Conservation (phyloP, 2,888 invertebrate genomes). For the Cephus rjabovi region DNA sequence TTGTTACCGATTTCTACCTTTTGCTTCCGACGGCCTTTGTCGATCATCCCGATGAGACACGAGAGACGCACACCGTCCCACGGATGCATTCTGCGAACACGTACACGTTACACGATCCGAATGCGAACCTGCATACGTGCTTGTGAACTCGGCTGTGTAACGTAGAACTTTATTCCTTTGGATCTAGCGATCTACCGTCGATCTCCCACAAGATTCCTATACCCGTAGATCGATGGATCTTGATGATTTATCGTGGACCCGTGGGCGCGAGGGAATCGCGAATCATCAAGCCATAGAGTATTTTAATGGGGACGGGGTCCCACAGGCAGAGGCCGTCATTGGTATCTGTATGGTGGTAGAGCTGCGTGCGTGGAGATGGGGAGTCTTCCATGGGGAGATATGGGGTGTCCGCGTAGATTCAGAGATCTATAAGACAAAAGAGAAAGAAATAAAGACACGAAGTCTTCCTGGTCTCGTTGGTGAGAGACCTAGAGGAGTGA, state of each 20-base stretch:
- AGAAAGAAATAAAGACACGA: slow-evolving; percentile 49
- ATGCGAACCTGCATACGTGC: not conserved
- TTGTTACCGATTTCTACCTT: slow-evolving; percentile 45
- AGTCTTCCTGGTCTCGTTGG: slow-evolving; percentile 27
- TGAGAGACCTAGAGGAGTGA: slow-evolving; percentile 13
- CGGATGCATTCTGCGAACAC: not conserved
- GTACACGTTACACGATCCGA: not conserved
- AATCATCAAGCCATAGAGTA: slow-evolving; percentile 34
- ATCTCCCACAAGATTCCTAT: not conserved
- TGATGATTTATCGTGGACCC: not conserved
- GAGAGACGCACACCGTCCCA: not conserved
- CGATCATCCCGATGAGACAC: not conserved
- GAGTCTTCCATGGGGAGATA: slow-evolving; percentile 1
- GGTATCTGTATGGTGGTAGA: not conserved
- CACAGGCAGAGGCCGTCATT: not conserved
- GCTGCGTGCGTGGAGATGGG: not conserved
- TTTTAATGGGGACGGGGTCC: slow-evolving; percentile 28
- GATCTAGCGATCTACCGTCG: not conserved
- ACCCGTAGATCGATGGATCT: not conserved
- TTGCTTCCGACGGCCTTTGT: not conserved
- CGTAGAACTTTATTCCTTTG: not conserved
- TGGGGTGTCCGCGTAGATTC: slow-evolving; percentile 17
- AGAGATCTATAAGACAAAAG: slow-evolving; percentile 48
- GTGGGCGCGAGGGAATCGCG: slow-evolving; percentile 2
- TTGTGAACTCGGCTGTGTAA: not conserved